Evolutionary conservation across 2,113 vertebrate genomes (phyloP).

Genomic region (Alosa alosa): DNA sequence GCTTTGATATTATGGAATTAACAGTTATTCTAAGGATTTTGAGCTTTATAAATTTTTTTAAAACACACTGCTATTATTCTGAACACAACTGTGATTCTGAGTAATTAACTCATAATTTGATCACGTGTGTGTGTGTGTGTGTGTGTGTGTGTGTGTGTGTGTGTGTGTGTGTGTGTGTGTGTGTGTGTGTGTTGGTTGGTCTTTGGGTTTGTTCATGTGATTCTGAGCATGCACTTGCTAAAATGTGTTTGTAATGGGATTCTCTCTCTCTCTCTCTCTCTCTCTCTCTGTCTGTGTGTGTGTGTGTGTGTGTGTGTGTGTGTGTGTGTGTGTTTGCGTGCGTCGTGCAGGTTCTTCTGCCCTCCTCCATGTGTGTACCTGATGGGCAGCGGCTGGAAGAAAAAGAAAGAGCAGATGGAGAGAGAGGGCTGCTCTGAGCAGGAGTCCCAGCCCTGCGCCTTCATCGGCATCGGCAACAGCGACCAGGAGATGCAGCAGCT

Average conservation of each 20-base stretch:
- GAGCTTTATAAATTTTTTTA: too few species aligned
- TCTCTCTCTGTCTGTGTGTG: not conserved
- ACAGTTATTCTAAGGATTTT: too few species aligned
- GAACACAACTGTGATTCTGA: too few species aligned
- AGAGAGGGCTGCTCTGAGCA: constrained; percentile 95
- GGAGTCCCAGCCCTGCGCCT: constrained; percentile 97
- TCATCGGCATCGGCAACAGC: constrained; percentile 98
- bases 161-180: not conserved
- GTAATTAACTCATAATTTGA: too few species aligned
- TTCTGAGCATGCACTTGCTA: too few species aligned
- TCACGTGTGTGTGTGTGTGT: too few species aligned
- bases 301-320: not conserved
- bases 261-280: not conserved
- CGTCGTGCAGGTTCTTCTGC: constrained; percentile 12
- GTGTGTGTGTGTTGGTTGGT: not conserved
- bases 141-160: not conserved
- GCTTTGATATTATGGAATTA: too few species aligned
- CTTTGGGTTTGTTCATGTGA: too few species aligned
- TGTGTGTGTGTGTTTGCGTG: constrained; percentile 8
- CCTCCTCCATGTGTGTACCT: constrained; percentile 51
- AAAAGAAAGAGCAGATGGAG: constrained; percentile 99
- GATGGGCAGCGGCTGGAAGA: constrained; percentile 99
- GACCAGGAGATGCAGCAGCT: constrained; percentile 6
- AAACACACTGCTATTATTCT: too few species aligned
- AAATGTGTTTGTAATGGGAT: too few species aligned